Conservation (phyloP, 1,140 invertebrate species). For the Globodera ellingtonae region DNA sequence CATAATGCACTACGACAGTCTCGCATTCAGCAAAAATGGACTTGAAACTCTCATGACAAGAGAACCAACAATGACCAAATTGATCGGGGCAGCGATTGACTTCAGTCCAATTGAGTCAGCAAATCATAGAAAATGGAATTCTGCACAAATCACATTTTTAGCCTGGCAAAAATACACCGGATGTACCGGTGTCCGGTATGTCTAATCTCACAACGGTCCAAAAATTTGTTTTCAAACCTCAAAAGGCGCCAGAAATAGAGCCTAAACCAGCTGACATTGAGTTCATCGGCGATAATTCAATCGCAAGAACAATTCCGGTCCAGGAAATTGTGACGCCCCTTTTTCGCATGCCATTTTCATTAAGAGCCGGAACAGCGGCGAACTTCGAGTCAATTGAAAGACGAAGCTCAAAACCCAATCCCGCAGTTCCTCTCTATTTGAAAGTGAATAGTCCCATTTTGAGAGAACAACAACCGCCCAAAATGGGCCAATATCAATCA, state of each 20-base stretch:
- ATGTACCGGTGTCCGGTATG: constrained; percentile 58
- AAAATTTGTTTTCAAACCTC: too few relatives aligned
- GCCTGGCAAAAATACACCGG: constrained; percentile 57
- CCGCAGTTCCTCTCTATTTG: background rate
- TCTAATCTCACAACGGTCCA: too few relatives aligned
- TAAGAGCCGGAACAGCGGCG: background rate
- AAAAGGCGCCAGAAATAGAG: background rate
- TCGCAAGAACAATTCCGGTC: background rate
- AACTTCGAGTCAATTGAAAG: background rate
- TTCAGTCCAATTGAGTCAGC: constrained; percentile 56
- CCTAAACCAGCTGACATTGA: background rate
- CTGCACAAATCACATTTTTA: background rate
- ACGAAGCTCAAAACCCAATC: background rate
- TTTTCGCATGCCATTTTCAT: background rate
- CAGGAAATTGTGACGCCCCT: constrained; percentile 5
- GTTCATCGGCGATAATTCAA: constrained; percentile 17
- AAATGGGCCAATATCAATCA: too few relatives aligned
- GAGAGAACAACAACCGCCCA: background rate
- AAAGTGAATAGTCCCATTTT: background rate
- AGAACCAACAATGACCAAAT: constrained; percentile 57
- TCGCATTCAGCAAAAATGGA: constrained; percentile 64
- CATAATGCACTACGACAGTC: constrained; percentile 64
- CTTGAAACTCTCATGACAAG: constrained; percentile 61
- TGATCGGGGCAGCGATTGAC: constrained; percentile 63
- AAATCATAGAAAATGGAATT: background rate